These are phyloP conservation scores for Aricia artaxerxes DNA, from an alignment of 2,888 invertebrate genomes.

Conservation along the genomic window DNA sequence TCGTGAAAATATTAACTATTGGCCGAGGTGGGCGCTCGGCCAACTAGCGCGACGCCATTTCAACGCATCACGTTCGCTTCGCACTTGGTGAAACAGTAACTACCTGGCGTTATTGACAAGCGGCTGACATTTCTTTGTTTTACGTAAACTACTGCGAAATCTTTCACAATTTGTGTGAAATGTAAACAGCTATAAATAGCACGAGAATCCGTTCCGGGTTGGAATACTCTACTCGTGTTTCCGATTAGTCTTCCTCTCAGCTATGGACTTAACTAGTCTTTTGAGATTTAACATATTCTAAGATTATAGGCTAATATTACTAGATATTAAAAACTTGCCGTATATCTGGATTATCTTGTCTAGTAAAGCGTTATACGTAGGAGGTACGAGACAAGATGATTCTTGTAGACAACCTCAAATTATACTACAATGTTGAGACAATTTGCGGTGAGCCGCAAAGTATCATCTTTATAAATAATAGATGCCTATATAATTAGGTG, in stretches of 20 bases:
- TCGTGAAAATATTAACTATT: slow-evolving; percentile 48
- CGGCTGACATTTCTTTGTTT: slow-evolving; percentile 39
- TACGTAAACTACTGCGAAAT: slow-evolving; percentile 27
- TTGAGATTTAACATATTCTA: neutral
- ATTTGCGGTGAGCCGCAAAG: slow-evolving; percentile 28
- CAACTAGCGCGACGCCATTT: slow-evolving; percentile 66
- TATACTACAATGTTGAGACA: slow-evolving; percentile 23
- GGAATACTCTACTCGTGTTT: neutral
- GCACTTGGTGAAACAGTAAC: slow-evolving; percentile 44
- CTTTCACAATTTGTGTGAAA: slow-evolving; percentile 13
- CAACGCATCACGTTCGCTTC: slow-evolving; percentile 54
- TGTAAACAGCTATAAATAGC: slow-evolving; percentile 16
- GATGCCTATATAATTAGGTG: slow-evolving; percentile 13
- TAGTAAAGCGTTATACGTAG: slow-evolving; percentile 14
- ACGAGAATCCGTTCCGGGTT: neutral
- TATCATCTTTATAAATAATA: slow-evolving; percentile 29
- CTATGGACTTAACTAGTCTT: neutral
- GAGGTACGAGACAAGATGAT: slow-evolving; percentile 21
- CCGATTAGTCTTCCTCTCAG: neutral
- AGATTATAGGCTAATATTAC: neutral
- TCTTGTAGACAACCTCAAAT: slow-evolving; percentile 26
- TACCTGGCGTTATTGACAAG: slow-evolving; percentile 44
- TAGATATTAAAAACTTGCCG: neutral
- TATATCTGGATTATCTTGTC: slow-evolving; percentile 1
- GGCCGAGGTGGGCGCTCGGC: slow-evolving; percentile 63